Evolutionary conservation across 2,888 invertebrate species (phyloP), one percentile per base, ranked within the genome.

Genomic region (Chironomus riparius): DNA sequence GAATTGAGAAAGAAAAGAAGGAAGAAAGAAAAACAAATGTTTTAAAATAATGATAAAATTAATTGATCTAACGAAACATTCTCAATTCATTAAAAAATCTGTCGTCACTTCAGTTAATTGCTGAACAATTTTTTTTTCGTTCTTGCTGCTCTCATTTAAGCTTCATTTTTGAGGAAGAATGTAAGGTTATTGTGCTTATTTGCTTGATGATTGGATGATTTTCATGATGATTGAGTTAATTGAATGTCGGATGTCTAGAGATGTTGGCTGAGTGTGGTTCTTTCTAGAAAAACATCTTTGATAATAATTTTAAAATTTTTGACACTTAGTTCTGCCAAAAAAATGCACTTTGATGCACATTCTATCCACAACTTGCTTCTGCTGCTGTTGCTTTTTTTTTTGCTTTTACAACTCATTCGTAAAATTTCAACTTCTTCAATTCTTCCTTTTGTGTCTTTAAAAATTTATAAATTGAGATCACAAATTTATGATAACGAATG

Each of bases 31-130:
- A 56, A 56, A 56, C 56, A 56, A 56, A 56, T 56, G 56, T 56
- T 56, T 56, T 18, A 56, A 56, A 56, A 56, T 65, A 65, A 65
- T 65, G 65, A 65, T 65, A 65, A 65, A 65, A 65, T 65, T 65
- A 65, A 65, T 65, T 65, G 65, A 65, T 65, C 24, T 65, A 65
- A 65, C 65, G 65, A 65, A 38, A 24, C 65, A 24, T 56, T 56
- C 56, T 15, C 56, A 65, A 65, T 24, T 65, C 65, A 65, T 65
- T 65, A 68, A 68, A 68, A 68, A 38, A 68, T 68, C 68, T 68
- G 68, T 68, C 68, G 68, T 68, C 68, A 68, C 68, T 68, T 68
- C 47, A 68, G 68, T 38, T 68, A 68, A 68, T 28, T 68, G 68
- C 65, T 24, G 22, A 65, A 65, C 65, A 65, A 65, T 65, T 22